These are phyloP conservation scores for Drosophila takahashii DNA, from an alignment of 1,140 invertebrate species.

Conservation along the genomic window DNA sequence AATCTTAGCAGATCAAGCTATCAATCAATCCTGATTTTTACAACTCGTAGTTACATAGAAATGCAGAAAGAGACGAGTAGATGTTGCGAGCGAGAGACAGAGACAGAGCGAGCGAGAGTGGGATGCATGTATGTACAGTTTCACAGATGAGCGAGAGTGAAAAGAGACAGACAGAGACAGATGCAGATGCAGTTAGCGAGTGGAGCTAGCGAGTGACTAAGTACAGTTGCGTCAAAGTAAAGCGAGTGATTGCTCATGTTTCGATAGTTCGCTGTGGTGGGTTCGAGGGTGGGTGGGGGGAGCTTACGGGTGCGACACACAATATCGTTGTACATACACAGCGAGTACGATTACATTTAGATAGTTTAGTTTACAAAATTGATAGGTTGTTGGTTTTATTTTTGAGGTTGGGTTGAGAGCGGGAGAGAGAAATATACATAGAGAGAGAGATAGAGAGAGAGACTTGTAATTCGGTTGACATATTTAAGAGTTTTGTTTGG, in stretches of 20 bases:
- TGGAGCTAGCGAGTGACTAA: constrained; percentile 27
- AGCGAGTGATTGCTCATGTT: constrained; percentile 35
- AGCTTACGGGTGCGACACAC: constrained; percentile 45
- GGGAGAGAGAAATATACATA: constrained; percentile 56
- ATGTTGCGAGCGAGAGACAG: constrained; percentile 35
- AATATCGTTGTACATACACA: constrained; percentile 50
- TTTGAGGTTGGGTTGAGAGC: constrained; percentile 60
- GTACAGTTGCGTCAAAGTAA: constrained; percentile 39
- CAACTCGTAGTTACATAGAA: constrained; percentile 32
- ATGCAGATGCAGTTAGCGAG: constrained; percentile 46
- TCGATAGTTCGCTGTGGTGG: constrained; percentile 19
- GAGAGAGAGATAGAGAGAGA: constrained; percentile 62
- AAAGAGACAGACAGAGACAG: constrained; percentile 15
- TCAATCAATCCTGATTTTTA: constrained; percentile 40
- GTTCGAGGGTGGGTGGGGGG: constrained; percentile 12
- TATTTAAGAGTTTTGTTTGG: constrained; percentile 32
- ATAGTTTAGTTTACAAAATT: constrained; percentile 60
- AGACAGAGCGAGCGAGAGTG: constrained; percentile 15
- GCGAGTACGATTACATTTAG: constrained; percentile 58
- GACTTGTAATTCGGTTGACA: constrained; percentile 65
- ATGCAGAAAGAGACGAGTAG: constrained; percentile 44
- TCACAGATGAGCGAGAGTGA: constrained; percentile 27
- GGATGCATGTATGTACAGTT: constrained; percentile 43
- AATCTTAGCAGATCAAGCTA: constrained; percentile 3
- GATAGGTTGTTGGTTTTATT: constrained; percentile 30